Base-by-base conservation (phyloP, 1,140 invertebrate genomes). In the Cyrtorhinus lividipennis region DNA sequence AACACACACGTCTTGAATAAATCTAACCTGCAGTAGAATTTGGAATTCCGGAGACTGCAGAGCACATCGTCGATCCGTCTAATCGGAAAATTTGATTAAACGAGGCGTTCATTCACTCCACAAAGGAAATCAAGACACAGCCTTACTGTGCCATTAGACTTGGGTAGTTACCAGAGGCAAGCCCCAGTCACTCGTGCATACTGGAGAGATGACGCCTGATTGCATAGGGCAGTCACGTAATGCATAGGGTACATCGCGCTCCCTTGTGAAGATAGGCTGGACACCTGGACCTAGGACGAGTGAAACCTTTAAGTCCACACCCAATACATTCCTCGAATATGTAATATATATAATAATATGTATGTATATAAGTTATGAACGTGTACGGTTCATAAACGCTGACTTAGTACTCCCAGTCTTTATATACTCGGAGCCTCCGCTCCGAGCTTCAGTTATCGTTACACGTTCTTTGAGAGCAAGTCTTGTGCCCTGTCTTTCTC, bases 41-140 rank as follows among this genome's bases (percentile, higher is more conserved):
- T 53, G 5, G 48, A 53, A 20, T 53, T 53, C 5, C 48, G 48
- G 5, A 12, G 48, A 53, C 48, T 53, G 48, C 8, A 53, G 8
- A 53, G 18, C 18, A 53, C 48, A 53, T 53, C 48, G 20, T 53
- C 48, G 5, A 53, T 53, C 18, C 48, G 48, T 10, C 48, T 8
- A 53, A 53, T 53, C 20, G 48, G 48, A 53, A 53, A 53, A 53
- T 53, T 53, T 22, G 48, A 8, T 53, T 10, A 53, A 20, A 53
- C 48, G 3, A 53, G 48, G 8, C 48, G 8, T 53, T 53, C 48
- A 53, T 53, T 53, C 20, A 53, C 48, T 53, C 12, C 48, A 53
- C 48, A 53, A 5, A 5, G 8, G 18, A 13, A 53, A 53, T 53
- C 48, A 5, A 53, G 10, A 20, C 48, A 53, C 10, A 53, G 48